Conservation (phyloP, 35 echinoderm and acorn worm species). For the Apostichopus parvimensis region DNA sequence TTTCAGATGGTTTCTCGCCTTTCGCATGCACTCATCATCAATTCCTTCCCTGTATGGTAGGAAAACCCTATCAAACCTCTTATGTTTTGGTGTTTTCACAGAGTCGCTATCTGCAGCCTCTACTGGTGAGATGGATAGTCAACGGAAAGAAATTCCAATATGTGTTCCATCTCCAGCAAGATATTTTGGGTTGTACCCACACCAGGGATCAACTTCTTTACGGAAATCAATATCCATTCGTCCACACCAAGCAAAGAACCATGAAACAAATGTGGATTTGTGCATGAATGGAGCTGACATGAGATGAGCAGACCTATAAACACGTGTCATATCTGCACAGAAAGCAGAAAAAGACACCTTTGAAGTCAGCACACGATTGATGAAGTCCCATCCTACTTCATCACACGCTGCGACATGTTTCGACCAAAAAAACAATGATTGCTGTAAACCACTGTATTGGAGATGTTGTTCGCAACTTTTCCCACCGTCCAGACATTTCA, state of each 20-base stretch:
- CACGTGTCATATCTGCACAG: conserved; percentile 19
- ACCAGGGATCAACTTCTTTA: conserved; percentile 36
- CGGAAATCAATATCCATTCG: conserved; percentile 17
- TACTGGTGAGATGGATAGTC: not conserved
- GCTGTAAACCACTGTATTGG: conserved; percentile 2
- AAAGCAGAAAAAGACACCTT: conserved; percentile 40
- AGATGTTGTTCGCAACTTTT: not conserved
- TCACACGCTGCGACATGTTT: conserved; percentile 15
- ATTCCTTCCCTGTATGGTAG: conserved; percentile 11
- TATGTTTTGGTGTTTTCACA: conserved; percentile 11
- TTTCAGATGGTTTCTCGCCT: conserved; percentile 22
- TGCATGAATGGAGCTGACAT: conserved; percentile 40
- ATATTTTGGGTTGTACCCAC: conserved; percentile 43
- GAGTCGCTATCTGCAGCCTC: conserved; percentile 3
- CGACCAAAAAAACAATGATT: conserved; percentile 25
- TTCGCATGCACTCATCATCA: not conserved
- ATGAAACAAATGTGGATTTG: conserved; percentile 32
- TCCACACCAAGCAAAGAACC: conserved; percentile 38
- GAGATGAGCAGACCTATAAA: conserved; percentile 8
- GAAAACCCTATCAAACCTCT: conserved; percentile 28
- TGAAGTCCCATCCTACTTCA: conserved; percentile 42
- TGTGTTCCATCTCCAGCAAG: conserved; percentile 26
- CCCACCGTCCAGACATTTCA: no score
- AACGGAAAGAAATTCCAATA: conserved; percentile 10
- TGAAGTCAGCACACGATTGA: conserved; percentile 7